Evolutionary conservation across 2,797 vertebrate genomes (phyloP).

Genomic region (Danionella dracula): DNA sequence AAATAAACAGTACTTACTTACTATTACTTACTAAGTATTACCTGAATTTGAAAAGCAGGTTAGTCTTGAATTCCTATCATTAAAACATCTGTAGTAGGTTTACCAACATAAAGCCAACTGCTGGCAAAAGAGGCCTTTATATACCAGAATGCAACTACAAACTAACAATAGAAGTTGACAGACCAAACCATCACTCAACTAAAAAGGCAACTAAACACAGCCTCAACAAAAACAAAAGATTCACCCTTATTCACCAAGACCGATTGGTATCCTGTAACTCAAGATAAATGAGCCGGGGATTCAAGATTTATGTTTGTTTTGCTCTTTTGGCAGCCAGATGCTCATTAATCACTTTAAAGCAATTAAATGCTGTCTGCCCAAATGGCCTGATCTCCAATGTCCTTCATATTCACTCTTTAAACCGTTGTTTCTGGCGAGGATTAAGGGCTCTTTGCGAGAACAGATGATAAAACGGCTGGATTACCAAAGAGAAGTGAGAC

Average conservation of each 20-base stretch:
- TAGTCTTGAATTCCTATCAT: too few species aligned
- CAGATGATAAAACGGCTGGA: neutral
- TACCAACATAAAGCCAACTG: too few species aligned
- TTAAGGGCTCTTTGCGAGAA: too few species aligned
- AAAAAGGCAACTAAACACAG: neutral
- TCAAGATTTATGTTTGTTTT: slow-evolving; percentile 17
- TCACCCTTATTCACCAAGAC: neutral
- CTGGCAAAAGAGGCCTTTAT: too few species aligned
- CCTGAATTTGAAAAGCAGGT: too few species aligned
- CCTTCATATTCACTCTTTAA: neutral
- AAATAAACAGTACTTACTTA: too few species aligned
- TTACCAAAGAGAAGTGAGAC: slow-evolving; percentile 1
- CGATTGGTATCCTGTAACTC: neutral
- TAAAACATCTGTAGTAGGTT: too few species aligned
- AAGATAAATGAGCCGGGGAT: neutral
- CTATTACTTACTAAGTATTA: too few species aligned
- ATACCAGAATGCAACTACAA: too few species aligned
- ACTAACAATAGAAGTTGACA: too few species aligned
- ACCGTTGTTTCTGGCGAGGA: neutral
- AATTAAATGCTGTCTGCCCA: slow-evolving; percentile 19
- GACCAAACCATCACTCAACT: neutral
- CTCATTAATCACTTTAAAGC: slow-evolving; percentile 24
- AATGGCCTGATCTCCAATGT: neutral
- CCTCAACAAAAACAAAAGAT: neutral
- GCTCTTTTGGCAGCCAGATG: slow-evolving; percentile 3